Evolutionary conservation across 2,888 invertebrate genomes (phyloP).

Genomic region (Pristionchus exspectatus): DNA sequence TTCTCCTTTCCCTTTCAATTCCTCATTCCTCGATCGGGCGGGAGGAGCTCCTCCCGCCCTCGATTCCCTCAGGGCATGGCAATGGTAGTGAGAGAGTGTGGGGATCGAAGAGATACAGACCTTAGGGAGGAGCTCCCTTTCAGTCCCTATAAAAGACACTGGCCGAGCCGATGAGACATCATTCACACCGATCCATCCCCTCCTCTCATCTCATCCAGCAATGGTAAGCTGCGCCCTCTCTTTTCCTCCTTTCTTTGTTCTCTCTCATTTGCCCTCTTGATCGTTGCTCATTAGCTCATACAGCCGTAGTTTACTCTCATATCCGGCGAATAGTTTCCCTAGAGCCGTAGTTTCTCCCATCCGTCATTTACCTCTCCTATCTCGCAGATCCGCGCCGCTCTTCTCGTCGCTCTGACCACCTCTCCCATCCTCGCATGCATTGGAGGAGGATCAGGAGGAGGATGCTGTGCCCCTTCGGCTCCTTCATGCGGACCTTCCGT

Average conservation of each 20-base stretch:
- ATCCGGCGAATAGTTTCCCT: no score
- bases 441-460: constrained; percentile 27
- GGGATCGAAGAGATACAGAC: constrained; percentile 26
- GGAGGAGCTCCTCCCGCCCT: constrained; percentile 33
- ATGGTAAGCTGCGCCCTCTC: constrained; percentile 45
- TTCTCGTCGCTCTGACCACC: constrained; percentile 59
- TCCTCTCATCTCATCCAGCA: constrained; percentile 34
- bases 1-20: constrained; percentile 41
- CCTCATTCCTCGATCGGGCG: constrained; percentile 40
- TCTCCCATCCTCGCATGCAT: constrained; percentile 59
- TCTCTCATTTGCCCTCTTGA: background rate
- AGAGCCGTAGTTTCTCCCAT: background rate
- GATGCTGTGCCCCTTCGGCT: constrained; percentile 20
- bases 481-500: constrained; percentile 19
- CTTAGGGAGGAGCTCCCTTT: background rate
- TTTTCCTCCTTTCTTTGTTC: background rate
- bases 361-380: background rate
- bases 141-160: background rate
- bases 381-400: constrained; percentile 51
- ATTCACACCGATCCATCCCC: constrained; percentile 18
- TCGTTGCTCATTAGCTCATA: background rate
- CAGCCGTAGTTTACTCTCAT: background rate
- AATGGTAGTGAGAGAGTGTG: background rate
- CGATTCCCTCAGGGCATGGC: background rate
- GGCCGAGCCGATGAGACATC: background rate